These are phyloP conservation scores for Grantiella picta DNA, from an alignment of 2,113 vertebrate genomes.

Conservation along the genomic window DNA sequence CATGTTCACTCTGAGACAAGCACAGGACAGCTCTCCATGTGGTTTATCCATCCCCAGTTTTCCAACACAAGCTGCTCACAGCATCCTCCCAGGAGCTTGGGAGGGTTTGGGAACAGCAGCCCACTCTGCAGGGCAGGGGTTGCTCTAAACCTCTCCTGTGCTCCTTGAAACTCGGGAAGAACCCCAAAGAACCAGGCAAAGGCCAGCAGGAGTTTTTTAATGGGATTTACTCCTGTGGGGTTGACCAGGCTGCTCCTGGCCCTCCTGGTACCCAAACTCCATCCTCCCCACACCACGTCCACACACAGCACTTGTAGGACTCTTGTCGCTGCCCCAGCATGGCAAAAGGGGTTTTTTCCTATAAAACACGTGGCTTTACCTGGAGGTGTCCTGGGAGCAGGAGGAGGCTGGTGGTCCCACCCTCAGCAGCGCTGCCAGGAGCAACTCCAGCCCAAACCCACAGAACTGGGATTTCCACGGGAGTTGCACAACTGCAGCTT, in stretches of 20 bases:
- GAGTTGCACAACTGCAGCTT: background rate
- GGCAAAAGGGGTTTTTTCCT: background rate
- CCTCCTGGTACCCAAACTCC: accelerated
- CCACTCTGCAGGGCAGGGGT: accelerated
- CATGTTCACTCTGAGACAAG: background rate
- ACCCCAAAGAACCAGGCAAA: background rate
- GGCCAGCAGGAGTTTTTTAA: accelerated
- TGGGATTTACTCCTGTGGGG: accelerated
- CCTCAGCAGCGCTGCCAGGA: background rate
- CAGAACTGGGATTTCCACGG: background rate
- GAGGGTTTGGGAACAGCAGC: background rate
- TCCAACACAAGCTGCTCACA: background rate
- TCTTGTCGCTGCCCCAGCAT: background rate
- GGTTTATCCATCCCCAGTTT: background rate
- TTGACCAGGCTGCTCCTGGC: background rate
- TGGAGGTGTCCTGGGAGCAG: background rate
- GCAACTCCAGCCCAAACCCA: background rate
- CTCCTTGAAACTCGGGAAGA: accelerated
- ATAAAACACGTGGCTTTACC: accelerated
- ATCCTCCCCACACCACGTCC: accelerated
- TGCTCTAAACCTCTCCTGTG: accelerated
- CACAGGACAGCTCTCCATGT: background rate
- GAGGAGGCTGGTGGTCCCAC: background rate
- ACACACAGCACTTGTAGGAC: accelerated
- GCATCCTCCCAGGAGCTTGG: background rate